phyloP scores from a whole-genome alignment of 2,888 invertebrate genomes.

The Nipponacmea schrenckii region DNA sequence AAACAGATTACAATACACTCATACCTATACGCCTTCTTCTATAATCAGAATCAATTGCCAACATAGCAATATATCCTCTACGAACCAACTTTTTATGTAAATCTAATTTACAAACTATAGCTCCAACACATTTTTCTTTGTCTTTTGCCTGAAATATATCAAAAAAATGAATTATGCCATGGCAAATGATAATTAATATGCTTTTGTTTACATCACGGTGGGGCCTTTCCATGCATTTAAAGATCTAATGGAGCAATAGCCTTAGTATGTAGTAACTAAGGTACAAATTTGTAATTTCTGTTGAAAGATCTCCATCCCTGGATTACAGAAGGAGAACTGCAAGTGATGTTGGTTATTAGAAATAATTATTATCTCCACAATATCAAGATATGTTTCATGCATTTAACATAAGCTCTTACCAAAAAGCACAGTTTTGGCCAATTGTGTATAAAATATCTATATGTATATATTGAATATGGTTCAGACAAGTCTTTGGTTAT shows the following conservation, averaged over 20 bases:
- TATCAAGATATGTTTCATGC: too few relatives aligned
- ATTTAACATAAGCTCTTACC: constrained; percentile 71
- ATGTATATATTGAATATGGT: constrained; percentile 99
- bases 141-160: constrained; percentile 79
- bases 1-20: too few relatives aligned
- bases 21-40: constrained; percentile 89
- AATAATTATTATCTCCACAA: too few relatives aligned
- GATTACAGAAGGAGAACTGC: too few relatives aligned
- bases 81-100: constrained; percentile 79
- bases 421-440: constrained; percentile 99
- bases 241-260: too few relatives aligned
- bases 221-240: too few relatives aligned
- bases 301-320: too few relatives aligned
- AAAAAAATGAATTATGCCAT: constrained; percentile 22
- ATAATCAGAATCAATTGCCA: constrained; percentile 96
- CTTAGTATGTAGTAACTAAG: too few relatives aligned
- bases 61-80: constrained; percentile 98
- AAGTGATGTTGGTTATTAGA: too few relatives aligned
- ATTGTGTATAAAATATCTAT: constrained; percentile 99
- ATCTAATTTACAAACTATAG: constrained; percentile 98
- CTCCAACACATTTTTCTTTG: constrained; percentile 78
- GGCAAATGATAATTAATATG: too few relatives aligned
- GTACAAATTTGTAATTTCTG: too few relatives aligned
- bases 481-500: constrained; percentile 99
- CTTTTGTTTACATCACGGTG: too few relatives aligned